Percentiles rank a stretch among this genome's conserved stretches.
phyloP scores from a whole-genome alignment of 2,888 invertebrate species.

The Zaprionus obscuricornis region DNA sequence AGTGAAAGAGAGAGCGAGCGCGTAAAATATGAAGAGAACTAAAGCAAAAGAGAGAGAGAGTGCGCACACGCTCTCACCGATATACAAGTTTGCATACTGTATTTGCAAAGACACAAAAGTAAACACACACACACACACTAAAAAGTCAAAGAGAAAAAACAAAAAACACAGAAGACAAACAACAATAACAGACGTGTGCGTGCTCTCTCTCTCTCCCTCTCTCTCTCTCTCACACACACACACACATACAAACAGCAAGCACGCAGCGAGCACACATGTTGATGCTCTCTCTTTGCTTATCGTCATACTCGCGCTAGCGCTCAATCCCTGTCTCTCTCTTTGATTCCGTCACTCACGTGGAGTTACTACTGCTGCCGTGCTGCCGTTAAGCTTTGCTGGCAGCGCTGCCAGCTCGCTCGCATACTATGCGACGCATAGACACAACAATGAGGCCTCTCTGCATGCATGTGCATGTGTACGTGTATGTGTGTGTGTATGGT shows the following conservation, averaged over 20 bases:
- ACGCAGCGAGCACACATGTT: too few relatives aligned
- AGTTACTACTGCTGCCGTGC: too few relatives aligned
- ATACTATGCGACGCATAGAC: too few relatives aligned
- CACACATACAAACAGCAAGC: too few relatives aligned
- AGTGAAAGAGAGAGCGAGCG: conserved; percentile 2
- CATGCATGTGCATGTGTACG: conserved; percentile 16
- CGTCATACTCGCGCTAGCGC: too few relatives aligned
- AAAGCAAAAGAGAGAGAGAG: not conserved
- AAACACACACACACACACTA: conserved; percentile 27
- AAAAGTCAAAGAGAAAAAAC: conserved; percentile 34
- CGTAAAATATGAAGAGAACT: too few relatives aligned
- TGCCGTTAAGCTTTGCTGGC: too few relatives aligned
- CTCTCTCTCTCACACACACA: not conserved
- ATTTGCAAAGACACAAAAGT: conserved; percentile 42
- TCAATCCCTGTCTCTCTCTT: not conserved
- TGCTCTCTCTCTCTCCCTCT: not conserved
- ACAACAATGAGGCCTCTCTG: conserved; percentile 31
- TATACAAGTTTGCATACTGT: conserved; percentile 35
- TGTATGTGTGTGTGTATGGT: conserved; percentile 16
- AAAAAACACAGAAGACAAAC: conserved; percentile 17
- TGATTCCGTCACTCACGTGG: conserved; percentile 42
- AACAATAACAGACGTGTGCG: not conserved
- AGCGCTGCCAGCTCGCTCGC: too few relatives aligned
- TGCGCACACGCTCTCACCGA: too few relatives aligned
- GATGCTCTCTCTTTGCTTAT: too few relatives aligned